Base-by-base conservation (phyloP, 2,888 invertebrate species). In the Athetis lepigone region DNA sequence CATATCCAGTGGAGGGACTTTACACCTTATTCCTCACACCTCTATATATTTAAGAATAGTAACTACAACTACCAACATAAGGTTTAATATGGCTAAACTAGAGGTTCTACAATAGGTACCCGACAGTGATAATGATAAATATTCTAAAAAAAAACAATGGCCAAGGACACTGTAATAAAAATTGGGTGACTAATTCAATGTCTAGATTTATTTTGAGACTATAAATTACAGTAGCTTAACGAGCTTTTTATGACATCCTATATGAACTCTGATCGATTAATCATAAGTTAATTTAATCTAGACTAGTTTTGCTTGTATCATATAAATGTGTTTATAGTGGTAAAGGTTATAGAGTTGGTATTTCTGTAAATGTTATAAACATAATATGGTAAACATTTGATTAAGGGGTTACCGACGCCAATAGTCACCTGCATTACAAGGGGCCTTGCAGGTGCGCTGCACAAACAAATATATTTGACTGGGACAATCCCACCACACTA, bases 181-280 rank as follows among this genome's bases (percentile, higher is more conserved):
- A 70, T 16, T 19, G 7, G 18, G 4, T 19, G 8, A 7, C 13
- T 45, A 36, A 71, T 21, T 45, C 36, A 46, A 16, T 18, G 37
- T 4, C 16, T 13, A 19, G 11, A 47, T 40, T 11, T 13, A 37
- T 56, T 37, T 56, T 16, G 8, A 21, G 11, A 16, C 5, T 4
- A 54, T 59, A 69, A 40, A 69, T 75, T 18, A n/a, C 39, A 29
- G 13, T 1, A 52, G 19, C 16, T 13, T 59, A 55, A 59, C 52
- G 60, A 69, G 60, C 19, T 59, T 75, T 60, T 70, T 75, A 69
- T 54, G 70, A 33, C 23, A 40, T 29, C 39, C 23, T 27, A 29
- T 23, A 39, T 69, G 21, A 45, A 54, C 29, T 54, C 19, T 21
- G 43, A 59, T 7, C 13, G 4, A 69, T 69, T 54, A 43, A 43